A percentile compares a stretch with the other conserved stretches of the same genome.
These are phyloP conservation scores for Stigmatopora nigra DNA, from an alignment of 2,113 vertebrate genomes.

Conservation along the genomic window DNA sequence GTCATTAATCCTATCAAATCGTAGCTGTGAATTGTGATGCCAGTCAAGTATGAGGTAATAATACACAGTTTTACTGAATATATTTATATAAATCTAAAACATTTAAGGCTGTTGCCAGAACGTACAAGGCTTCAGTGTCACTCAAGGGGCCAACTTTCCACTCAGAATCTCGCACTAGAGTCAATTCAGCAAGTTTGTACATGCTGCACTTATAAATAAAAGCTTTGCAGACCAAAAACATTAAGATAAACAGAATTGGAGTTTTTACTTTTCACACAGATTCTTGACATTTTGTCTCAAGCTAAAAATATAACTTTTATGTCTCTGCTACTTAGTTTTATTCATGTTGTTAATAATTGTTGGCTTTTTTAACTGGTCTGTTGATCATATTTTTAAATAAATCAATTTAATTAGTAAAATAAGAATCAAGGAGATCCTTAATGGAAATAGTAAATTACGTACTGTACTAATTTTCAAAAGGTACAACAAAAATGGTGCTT, in stretches of 20 bases:
- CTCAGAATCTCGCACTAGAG: neutral
- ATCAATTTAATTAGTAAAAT: no score
- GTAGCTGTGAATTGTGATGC: no score
- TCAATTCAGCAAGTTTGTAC: neutral
- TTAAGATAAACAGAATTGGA: neutral
- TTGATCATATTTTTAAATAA: no score
- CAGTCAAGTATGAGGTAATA: no score
- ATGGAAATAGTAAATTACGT: neutral
- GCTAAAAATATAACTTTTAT: neutral
- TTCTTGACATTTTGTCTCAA: neutral
- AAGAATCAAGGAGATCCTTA: no score
- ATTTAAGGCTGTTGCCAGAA: neutral
- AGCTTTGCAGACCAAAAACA: neutral
- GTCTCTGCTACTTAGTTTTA: neutral
- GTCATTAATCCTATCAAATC: no score
- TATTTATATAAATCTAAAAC: neutral
- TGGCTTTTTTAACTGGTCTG: no score
- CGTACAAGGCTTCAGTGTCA: neutral
- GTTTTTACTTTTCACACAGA: neutral
- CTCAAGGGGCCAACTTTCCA: neutral
- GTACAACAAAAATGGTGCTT: neutral
- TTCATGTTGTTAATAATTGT: neutral
- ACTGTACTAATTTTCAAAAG: no score
- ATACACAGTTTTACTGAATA: neutral
- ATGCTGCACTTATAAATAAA: neutral